These are phyloP conservation scores for Cinara cedri DNA, from an alignment of 2,888 invertebrate genomes.

Conservation along the genomic window DNA sequence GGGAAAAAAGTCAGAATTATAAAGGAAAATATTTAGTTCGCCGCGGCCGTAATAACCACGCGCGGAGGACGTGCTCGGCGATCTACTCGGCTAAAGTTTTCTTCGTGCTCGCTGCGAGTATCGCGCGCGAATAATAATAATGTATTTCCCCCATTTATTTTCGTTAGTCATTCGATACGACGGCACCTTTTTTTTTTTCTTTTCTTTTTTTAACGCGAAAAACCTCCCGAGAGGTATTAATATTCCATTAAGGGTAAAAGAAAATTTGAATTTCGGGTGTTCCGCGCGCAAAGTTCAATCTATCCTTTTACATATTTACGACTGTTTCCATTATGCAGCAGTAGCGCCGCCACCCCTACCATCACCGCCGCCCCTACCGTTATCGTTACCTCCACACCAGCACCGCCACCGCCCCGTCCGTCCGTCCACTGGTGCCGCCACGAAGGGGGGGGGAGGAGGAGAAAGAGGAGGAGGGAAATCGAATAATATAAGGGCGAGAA, in stretches of 20 bases:
- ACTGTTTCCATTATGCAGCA: constrained; percentile 57
- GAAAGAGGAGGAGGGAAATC: too few species aligned
- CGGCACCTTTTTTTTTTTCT: constrained; percentile 36
- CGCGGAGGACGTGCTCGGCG: constrained; percentile 25
- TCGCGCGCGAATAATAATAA: constrained; percentile 49
- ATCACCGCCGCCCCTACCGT: too few species aligned
- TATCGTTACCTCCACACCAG: neutral
- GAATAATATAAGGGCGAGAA: constrained; percentile 30
- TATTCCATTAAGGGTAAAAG: constrained; percentile 55
- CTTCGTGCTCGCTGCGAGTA: constrained; percentile 23
- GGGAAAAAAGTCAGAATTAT: constrained; percentile 4
- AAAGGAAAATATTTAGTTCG: constrained; percentile 43
- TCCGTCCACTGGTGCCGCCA: neutral
- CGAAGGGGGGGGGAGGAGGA: too few species aligned
- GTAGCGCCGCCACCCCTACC: neutral
- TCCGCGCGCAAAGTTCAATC: constrained; percentile 50
- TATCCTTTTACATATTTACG: constrained; percentile 57
- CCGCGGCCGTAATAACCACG: constrained; percentile 23
- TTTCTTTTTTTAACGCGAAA: constrained; percentile 18
- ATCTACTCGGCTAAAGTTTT: constrained; percentile 43
- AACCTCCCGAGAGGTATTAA: constrained; percentile 48
- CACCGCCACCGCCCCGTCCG: constrained; percentile 1
- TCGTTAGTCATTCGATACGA: constrained; percentile 53
- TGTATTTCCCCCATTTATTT: constrained; percentile 51
- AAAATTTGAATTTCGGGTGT: constrained; percentile 54